These are phyloP conservation scores for Leptinotarsa juncta DNA, from an alignment of 2,888 invertebrate species.

Conservation along the genomic window DNA sequence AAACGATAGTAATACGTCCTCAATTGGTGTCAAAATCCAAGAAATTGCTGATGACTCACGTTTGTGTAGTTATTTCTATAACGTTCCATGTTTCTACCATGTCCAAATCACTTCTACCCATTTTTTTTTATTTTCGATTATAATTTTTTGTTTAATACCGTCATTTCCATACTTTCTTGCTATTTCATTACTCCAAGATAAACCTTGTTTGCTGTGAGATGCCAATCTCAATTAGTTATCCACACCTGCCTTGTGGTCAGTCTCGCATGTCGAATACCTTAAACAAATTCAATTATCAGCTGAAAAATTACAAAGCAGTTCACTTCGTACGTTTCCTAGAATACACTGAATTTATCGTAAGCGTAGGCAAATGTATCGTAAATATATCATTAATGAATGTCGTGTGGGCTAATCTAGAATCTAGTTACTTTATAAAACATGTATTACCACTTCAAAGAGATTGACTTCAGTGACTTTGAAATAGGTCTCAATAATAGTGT, in stretches of 20 bases:
- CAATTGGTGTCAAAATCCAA: too few relatives aligned
- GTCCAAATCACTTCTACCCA: too few relatives aligned
- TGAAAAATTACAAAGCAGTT: slow-evolving; percentile 5
- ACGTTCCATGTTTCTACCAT: too few relatives aligned
- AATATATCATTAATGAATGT: slow-evolving; percentile 8
- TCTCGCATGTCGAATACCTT: neutral
- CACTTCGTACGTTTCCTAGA: neutral
- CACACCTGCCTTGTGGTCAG: neutral
- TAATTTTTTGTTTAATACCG: too few relatives aligned
- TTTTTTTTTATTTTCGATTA: too few relatives aligned
- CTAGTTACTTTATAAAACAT: neutral
- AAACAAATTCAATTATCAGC: neutral
- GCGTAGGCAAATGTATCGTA: slow-evolving; percentile 1
- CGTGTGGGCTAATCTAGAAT: slow-evolving; percentile 13
- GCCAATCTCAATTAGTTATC: neutral
- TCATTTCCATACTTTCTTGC: too few relatives aligned
- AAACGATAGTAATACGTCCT: too few relatives aligned
- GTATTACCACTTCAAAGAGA: neutral
- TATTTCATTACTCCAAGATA: neutral
- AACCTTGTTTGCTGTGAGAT: neutral
- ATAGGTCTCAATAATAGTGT: neutral
- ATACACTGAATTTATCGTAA: slow-evolving; percentile 10
- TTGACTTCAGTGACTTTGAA: neutral
- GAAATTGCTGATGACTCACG: too few relatives aligned
- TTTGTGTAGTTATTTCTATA: too few relatives aligned